A percentile compares a stretch with the other conserved stretches of the same genome.
Conservation (phyloP, 2,797 vertebrate genomes). For the Helostoma temminkii region DNA sequence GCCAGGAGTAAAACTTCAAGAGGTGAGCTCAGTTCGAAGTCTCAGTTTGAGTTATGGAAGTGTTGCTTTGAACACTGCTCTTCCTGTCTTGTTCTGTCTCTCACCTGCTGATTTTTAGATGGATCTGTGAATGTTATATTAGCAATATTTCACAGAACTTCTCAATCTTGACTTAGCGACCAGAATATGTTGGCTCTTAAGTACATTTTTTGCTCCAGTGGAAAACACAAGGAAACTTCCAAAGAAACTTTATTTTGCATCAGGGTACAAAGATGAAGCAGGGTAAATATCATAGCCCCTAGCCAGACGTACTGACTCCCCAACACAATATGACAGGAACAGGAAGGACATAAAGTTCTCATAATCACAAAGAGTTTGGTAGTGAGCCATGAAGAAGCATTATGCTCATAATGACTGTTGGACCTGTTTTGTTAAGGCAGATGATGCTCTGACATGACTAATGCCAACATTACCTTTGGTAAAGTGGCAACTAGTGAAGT, state of each 20-base stretch:
- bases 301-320: neutral
- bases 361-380: constrained; percentile 46
- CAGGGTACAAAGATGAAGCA: constrained; percentile 1
- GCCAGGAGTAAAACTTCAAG: constrained; percentile 62
- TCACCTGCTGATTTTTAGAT: constrained; percentile 48
- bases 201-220: neutral
- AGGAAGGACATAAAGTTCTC: constrained; percentile 8
- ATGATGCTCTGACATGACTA: constrained; percentile 22
- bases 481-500: neutral
- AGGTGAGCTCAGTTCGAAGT: constrained; percentile 73
- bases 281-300: constrained; percentile 27
- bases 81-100: neutral
- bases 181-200: constrained; percentile 1
- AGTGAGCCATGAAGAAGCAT: constrained; percentile 44
- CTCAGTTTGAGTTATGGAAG: constrained; percentile 44
- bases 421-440: constrained; percentile 18
- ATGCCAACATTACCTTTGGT: constrained; percentile 28
- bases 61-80: constrained; percentile 49
- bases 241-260: constrained; percentile 39
- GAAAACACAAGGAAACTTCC: constrained; percentile 24
- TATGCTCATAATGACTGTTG: constrained; percentile 16
- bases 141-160: constrained; percentile 30
- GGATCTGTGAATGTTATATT: constrained; percentile 44
- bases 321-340: constrained; percentile 20
- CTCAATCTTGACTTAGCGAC: constrained; percentile 10